Conservation (phyloP, 2,113 vertebrate species). For the Hepsetus odoe region DNA sequence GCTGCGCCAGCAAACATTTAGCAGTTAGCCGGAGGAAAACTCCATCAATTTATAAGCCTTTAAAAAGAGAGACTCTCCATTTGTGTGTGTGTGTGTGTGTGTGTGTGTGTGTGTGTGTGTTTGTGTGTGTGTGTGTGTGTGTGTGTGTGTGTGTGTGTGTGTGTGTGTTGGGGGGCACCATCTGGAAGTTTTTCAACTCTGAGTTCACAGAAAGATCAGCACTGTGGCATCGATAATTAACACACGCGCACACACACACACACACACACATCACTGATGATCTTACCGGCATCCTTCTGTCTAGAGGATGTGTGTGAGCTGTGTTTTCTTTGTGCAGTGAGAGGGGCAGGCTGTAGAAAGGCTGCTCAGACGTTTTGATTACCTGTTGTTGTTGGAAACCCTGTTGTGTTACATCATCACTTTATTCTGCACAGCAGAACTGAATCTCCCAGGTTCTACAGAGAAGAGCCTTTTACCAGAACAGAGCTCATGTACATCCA, state of each 20-base stretch:
- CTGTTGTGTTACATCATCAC: slow-evolving; percentile 4
- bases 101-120: background rate
- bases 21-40: too few relatives aligned
- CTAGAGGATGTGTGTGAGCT: background rate
- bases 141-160: background rate
- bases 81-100: background rate
- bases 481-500: too few relatives aligned
- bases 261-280: slow-evolving; percentile 22
- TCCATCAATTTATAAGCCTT: background rate
- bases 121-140: background rate
- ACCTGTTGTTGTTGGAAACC: background rate
- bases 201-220: slow-evolving; percentile 42
- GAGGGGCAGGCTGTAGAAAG: background rate
- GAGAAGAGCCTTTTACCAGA: too few relatives aligned
- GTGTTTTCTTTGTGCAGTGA: background rate
- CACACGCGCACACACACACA: slow-evolving; percentile 30
- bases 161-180: slow-evolving; percentile 7
- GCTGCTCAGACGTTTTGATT: background rate
- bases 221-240: slow-evolving; percentile 35
- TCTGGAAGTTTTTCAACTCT: slow-evolving; percentile 43
- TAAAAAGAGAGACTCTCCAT: too few relatives aligned
- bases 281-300: background rate
- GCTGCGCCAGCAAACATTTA: too few relatives aligned
- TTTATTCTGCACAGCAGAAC: background rate
- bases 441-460: background rate